Evolutionary conservation across 2,797 vertebrate species (phyloP).

Genomic region (Aphelocoma californica): DNA sequence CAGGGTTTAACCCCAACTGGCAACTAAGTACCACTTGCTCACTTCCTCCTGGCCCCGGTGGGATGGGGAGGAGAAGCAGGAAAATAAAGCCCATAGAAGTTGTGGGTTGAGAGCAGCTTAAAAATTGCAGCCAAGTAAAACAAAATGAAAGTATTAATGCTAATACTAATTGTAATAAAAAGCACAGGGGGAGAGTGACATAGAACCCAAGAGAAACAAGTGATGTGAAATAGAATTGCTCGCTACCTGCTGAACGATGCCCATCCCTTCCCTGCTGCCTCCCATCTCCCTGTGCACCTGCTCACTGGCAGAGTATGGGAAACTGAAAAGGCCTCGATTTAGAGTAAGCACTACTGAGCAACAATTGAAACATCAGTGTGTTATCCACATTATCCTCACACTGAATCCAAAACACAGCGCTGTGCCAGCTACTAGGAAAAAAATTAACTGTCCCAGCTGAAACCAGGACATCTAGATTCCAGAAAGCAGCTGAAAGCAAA

Average conservation of each 20-base stretch:
- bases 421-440: not conserved
- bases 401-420: not conserved
- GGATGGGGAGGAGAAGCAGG: not conserved
- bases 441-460: not conserved
- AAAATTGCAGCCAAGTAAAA: not conserved
- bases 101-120: rapidly evolving
- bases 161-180: not conserved
- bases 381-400: not conserved
- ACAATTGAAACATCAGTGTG: not conserved
- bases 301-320: not conserved
- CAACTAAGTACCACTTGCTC: not conserved
- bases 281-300: not conserved
- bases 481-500: not conserved
- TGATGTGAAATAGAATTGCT: not conserved
- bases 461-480: not conserved
- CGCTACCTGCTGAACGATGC: not conserved
- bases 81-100: not conserved
- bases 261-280: not conserved
- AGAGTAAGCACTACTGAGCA: not conserved
- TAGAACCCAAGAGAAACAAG: not conserved
- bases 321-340: not conserved
- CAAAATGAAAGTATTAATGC: not conserved
- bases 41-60: not conserved
- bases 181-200: not conserved
- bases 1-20: not conserved